phyloP scores from a whole-genome alignment of 2,113 vertebrate genomes.

The Oplegnathus fasciatus region DNA sequence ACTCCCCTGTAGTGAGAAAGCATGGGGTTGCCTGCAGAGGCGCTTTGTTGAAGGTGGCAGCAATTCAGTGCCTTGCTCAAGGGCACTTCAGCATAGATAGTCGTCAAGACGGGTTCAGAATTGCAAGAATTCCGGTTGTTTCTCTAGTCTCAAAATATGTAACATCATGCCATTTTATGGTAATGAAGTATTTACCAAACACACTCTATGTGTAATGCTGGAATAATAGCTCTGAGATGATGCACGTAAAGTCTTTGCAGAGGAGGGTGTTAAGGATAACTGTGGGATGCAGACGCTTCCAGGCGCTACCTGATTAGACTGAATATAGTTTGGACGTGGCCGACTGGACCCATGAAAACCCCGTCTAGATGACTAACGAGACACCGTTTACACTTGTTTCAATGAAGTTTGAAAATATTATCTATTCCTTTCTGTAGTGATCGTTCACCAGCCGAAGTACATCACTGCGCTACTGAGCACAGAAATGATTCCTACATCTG shows the following conservation, averaged over 20 bases:
- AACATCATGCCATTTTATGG: background rate
- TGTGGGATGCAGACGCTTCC: background rate
- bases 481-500: background rate
- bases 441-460: background rate
- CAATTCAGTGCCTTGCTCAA: background rate
- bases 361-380: background rate
- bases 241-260: background rate
- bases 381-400: background rate
- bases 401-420: conserved; percentile 1
- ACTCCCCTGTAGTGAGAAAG: too few relatives aligned
- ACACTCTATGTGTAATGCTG: background rate
- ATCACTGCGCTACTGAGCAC: background rate
- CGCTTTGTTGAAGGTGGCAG: background rate
- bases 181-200: background rate
- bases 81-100: background rate
- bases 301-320: background rate
- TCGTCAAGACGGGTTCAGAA: background rate
- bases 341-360: too few relatives aligned
- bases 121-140: background rate
- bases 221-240: background rate
- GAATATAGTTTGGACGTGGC: too few relatives aligned
- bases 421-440: background rate
- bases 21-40: background rate
- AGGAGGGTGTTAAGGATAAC: background rate
- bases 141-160: background rate